Conservation (phyloP, 2,888 invertebrate genomes). For the Portevinia maculata region DNA sequence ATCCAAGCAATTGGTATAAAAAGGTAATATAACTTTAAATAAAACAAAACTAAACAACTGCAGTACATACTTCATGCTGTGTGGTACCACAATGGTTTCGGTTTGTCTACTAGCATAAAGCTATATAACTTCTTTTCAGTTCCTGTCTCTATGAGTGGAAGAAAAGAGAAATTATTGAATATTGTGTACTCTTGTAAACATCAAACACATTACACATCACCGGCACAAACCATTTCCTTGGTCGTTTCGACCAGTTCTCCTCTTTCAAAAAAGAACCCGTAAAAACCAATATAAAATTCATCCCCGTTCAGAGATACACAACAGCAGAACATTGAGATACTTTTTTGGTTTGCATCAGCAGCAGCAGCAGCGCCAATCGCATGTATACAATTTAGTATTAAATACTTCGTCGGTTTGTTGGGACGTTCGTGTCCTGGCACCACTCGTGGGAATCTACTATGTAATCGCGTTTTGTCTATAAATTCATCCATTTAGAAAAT, state of each 20-base stretch:
- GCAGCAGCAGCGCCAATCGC: constrained; percentile 61
- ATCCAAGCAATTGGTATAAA: constrained; percentile 42
- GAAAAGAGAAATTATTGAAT: constrained; percentile 51
- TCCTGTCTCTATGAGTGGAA: background rate
- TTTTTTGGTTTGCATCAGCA: constrained; percentile 52
- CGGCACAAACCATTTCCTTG: constrained; percentile 50
- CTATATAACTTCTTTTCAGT: constrained; percentile 31
- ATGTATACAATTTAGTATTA: constrained; percentile 79
- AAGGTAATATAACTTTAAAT: constrained; percentile 14
- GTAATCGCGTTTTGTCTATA: constrained; percentile 68
- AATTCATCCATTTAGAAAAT: constrained; percentile 42
- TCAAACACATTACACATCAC: constrained; percentile 42
- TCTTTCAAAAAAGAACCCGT: background rate
- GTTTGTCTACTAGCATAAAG: constrained; percentile 32
- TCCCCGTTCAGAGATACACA: constrained; percentile 58
- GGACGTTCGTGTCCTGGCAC: constrained; percentile 78
- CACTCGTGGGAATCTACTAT: constrained; percentile 62
- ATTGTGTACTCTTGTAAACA: constrained; percentile 30
- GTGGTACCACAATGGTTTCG: background rate
- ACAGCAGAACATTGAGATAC: constrained; percentile 51
- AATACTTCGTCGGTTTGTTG: constrained; percentile 81
- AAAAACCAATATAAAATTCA: constrained; percentile 60
- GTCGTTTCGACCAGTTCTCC: constrained; percentile 64
- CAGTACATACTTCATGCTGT: constrained; percentile 17
- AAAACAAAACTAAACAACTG: constrained; percentile 38